Evolutionary conservation across 2,888 invertebrate species (phyloP), one percentile per base, ranked within the genome.

Genomic region (Caenorhabditis sp.): DNA sequence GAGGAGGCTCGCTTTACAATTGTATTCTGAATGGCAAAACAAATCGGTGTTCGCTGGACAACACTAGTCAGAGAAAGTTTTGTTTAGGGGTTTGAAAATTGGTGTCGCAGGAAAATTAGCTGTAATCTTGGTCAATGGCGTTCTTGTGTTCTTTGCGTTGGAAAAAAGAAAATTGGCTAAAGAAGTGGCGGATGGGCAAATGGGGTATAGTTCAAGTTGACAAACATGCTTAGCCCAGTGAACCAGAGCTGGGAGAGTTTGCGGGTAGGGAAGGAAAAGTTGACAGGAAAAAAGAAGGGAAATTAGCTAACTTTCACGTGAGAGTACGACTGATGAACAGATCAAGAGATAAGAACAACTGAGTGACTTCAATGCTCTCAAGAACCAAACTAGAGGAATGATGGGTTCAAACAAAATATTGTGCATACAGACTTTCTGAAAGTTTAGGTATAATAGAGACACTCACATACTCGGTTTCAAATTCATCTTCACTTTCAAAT

Each of bases 241-340:
- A 74, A 74, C 65, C 65, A 67, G 37, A 40, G 51, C 55, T 55
- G 44, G 37, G 74, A 65, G 72, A 72, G 74, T 74, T 67, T 61
- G 76, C 76, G 67, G 20, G 60, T 74, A 22, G 58, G 64, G 50
- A 13, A 13, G 20, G 47, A 76, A 74, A 67, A 67, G 58, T 60
- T 51, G 61, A 61, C 76, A 67, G 76, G 76, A 76, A 61, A 61
- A n/a, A 53, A 18, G 22, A 11, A 11, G 44, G 70, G 76, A 76
- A 76, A 76, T 76, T 76, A 61, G 61, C 37, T 47, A 44, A 26
- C 47, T 74, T 74, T 65, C 74, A 72, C 72, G 72, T 72, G 72
- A 71, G 18, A 61, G 40, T 71, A 53, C 55, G 32, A 35, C 32
- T 56, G 35, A 32, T 56, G 56, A 62, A 15, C 55, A 15, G 60